phyloP scores from a whole-genome alignment of 2,888 invertebrate species.

The Eubasilissa splendida region DNA sequence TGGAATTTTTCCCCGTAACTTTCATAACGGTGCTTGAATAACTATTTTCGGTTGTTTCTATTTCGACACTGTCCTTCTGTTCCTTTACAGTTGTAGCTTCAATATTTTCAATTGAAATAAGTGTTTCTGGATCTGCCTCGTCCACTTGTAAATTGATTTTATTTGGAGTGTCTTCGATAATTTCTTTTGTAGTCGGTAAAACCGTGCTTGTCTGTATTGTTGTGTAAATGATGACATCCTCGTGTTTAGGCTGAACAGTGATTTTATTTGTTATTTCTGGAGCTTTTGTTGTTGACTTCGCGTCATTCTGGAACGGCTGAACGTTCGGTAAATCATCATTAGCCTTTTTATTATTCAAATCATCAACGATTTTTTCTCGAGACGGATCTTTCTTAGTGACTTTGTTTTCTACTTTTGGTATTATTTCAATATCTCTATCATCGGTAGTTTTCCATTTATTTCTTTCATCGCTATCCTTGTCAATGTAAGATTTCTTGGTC shows the following conservation, averaged over 20 bases:
- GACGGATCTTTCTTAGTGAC: conserved; percentile 47
- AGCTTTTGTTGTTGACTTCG: conserved; percentile 11
- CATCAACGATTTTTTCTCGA: conserved; percentile 42
- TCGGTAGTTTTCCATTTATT: conserved; percentile 56
- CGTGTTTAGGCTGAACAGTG: conserved; percentile 16
- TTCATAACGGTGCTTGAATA: conserved; percentile 55
- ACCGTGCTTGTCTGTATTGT: conserved; percentile 39
- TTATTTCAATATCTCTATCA: conserved; percentile 55
- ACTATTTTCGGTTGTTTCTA: conserved; percentile 39
- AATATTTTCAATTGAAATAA: conserved; percentile 32
- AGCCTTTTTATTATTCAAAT: neutral
- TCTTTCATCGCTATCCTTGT: conserved; percentile 64
- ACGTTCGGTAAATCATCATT: conserved; percentile 7
- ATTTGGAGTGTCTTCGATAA: conserved; percentile 25
- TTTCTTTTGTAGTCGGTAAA: conserved; percentile 59
- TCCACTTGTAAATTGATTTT: conserved; percentile 12
- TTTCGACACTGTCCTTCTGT: conserved; percentile 4
- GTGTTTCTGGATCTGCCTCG: conserved; percentile 25
- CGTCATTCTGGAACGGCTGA: neutral
- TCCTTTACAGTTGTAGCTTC: neutral
- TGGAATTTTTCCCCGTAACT: conserved; percentile 46
- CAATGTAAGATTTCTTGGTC: conserved; percentile 67
- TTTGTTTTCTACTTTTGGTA: conserved; percentile 56
- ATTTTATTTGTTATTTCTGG: conserved; percentile 7
- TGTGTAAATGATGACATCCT: conserved; percentile 54